A percentile compares a stretch with the other conserved stretches of the same genome.
phyloP scores from a whole-genome alignment of 2,888 invertebrate species.

The Hofmannophila pseudospretella region DNA sequence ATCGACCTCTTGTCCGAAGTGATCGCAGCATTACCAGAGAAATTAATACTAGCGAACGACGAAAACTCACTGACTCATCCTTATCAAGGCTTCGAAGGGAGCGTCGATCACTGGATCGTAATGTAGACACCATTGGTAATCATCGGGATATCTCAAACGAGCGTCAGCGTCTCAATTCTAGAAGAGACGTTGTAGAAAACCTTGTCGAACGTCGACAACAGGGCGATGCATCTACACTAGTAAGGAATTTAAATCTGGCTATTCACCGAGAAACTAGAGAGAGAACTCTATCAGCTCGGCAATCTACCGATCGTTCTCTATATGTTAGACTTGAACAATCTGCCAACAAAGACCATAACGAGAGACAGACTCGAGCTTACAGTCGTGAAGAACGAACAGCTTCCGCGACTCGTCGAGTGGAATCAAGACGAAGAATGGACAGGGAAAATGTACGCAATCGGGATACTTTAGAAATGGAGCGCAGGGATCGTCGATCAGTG shows the following conservation, averaged over 20 bases:
- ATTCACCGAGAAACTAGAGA: neutral
- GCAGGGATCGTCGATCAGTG: neutral
- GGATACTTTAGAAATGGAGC: neutral
- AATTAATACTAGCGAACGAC: neutral
- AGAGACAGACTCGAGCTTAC: slow-evolving; percentile 3
- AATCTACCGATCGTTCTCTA: slow-evolving; percentile 2
- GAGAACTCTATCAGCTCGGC: neutral
- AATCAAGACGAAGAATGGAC: neutral
- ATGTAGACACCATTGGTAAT: neutral
- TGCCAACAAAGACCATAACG: slow-evolving; percentile 3
- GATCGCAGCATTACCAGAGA: neutral
- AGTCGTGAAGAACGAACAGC: slow-evolving; percentile 1
- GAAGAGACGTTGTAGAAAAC: neutral
- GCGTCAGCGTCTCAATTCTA: slow-evolving; percentile 1
- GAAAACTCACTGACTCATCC: neutral
- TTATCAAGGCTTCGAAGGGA: slow-evolving; percentile 1
- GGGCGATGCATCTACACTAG: neutral
- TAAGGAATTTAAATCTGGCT: neutral
- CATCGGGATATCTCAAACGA: neutral
- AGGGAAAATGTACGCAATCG: neutral
- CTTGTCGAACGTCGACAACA: neutral
- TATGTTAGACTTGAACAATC: slow-evolving; percentile 1
- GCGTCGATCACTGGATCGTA: neutral
- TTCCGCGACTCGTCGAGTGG: neutral
- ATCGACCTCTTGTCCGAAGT: slow-evolving; percentile 1